Evolutionary conservation across 2,113 vertebrate species (phyloP), one percentile per base, ranked within the genome.

Genomic region (Corvus moneduloides): DNA sequence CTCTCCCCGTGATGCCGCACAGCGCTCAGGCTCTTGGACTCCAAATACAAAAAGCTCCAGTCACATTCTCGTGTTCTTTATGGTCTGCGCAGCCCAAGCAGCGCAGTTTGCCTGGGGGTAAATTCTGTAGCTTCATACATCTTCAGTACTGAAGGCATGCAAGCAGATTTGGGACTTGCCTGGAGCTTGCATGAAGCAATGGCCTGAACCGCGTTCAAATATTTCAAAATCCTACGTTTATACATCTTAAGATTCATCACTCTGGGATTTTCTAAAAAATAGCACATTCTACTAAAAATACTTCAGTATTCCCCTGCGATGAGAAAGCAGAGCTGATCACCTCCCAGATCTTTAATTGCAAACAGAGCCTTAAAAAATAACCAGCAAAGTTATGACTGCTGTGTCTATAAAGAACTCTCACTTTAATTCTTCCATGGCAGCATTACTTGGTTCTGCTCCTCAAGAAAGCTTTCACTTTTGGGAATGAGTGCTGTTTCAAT

Each of bases 21-120:
- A 44, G n/a, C 54, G 52, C 74, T 89, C 41, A 87, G 49, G 78
- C 46, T 93, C 90, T 58, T 55, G 82, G 75, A 69, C 72, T 86
- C 62, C 10, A 77, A 62, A 59, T 0, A 85, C 55, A 74, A 43
- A 95, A 81, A 79, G 82, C 81, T 91, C 48, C 90, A 74, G 78
- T 23, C 85, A 91, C 87, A 85, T 83, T 94, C 90, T 96, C 93
- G 24, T 63, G 63, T 91, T 96, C 87, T 93, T 94, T 94, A 94
- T 37, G 85, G 79, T 20, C 71, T 93, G 87, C 80, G 87, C 86
- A 79, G 90, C 51, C 51, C n/a, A 43, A 76, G 55, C 86, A 83
- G 32, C 2, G 23, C 59, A 77, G 37, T 73, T 76, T 96, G 84
- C 78, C 71, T 54, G 58, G 12, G 74, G 78, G 83, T 43, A 76